Percentiles rank a stretch among this genome's conserved stretches.
Evolutionary conservation across 1,140 invertebrate genomes (phyloP).

Genomic region (Bombus superbus): DNA sequence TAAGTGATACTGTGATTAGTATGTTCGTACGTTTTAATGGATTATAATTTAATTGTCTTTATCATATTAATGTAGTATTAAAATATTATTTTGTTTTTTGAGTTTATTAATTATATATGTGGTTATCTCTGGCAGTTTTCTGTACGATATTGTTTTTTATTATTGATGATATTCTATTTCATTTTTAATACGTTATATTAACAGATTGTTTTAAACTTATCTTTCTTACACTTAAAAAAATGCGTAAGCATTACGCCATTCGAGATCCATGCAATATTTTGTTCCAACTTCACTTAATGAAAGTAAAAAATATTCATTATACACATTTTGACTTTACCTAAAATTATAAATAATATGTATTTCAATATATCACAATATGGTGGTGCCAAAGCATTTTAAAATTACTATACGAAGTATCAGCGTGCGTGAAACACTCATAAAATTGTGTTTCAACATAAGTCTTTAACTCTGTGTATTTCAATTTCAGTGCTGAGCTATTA

Average conservation of each 20-base stretch:
- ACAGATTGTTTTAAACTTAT: conserved; percentile 6
- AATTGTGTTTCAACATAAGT: conserved; percentile 58
- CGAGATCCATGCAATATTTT: conserved; percentile 47
- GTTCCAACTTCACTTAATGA: conserved; percentile 41
- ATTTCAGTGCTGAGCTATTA: conserved; percentile 27
- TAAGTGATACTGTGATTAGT: background rate
- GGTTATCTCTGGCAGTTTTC: conserved; percentile 31
- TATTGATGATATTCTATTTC: conserved; percentile 18
- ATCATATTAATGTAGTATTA: conserved; percentile 35
- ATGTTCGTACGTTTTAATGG: background rate
- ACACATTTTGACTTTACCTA: conserved; percentile 47
- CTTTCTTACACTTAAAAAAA: conserved; percentile 23
- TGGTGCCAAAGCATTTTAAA: conserved; percentile 69
- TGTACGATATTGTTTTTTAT: background rate
- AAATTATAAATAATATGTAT: conserved; percentile 71
- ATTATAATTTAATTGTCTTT: background rate
- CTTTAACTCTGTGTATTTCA: conserved; percentile 60
- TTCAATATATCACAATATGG: conserved; percentile 78
- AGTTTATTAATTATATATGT: background rate
- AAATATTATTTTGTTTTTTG: conserved; percentile 36
- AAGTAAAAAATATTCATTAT: conserved; percentile 54
- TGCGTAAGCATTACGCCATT: conserved; percentile 31
- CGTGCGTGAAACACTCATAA: conserved; percentile 29
- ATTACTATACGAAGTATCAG: conserved; percentile 51
- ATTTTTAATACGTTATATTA: conserved; percentile 11